A percentile compares a stretch with the other conserved stretches of the same genome.
These are phyloP conservation scores for Drosophila picticornis DNA, from an alignment of 2,888 invertebrate species.

Conservation along the genomic window DNA sequence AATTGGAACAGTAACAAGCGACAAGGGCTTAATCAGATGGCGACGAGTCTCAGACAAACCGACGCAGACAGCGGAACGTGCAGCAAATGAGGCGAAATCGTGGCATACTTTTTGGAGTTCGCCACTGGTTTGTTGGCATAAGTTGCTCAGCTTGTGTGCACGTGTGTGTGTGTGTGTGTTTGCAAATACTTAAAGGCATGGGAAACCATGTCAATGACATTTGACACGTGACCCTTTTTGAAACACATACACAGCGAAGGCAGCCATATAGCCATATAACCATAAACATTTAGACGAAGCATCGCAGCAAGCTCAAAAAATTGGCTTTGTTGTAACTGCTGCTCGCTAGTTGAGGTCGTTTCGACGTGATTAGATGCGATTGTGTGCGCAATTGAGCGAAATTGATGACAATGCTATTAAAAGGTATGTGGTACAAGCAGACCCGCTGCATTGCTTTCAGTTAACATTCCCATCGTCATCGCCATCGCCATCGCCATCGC, in stretches of 20 bases:
- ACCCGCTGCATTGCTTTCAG: slow-evolving; percentile 62
- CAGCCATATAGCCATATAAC: slow-evolving; percentile 72
- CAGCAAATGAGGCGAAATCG: slow-evolving; percentile 73
- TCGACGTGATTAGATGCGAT: slow-evolving; percentile 78
- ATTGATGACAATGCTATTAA: slow-evolving; percentile 79
- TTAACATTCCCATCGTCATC: slow-evolving; percentile 1
- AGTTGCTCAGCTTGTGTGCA: slow-evolving; percentile 28
- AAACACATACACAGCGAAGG: slow-evolving; percentile 32
- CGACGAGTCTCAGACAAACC: slow-evolving; percentile 15
- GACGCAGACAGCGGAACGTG: slow-evolving; percentile 17
- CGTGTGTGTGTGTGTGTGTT: slow-evolving; percentile 35
- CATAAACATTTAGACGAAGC: slow-evolving; percentile 72
- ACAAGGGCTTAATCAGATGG: slow-evolving; percentile 13
- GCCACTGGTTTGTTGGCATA: slow-evolving; percentile 32
- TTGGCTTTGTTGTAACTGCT: slow-evolving; percentile 38
- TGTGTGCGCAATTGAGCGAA: slow-evolving; percentile 81
- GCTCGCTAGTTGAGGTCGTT: slow-evolving; percentile 63
- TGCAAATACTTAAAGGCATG: slow-evolving; percentile 73
- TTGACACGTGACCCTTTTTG: slow-evolving; percentile 79
- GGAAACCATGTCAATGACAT: slow-evolving; percentile 80
- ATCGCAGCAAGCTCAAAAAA: slow-evolving; percentile 39
- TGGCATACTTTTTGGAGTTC: slow-evolving; percentile 69
- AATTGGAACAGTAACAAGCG: slow-evolving; percentile 53
- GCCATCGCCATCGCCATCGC: slow-evolving; percentile 18
- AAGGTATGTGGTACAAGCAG: slow-evolving; percentile 63